Percentiles rank a stretch among this genome's conserved stretches.
These are phyloP conservation scores for Drosophila diplacantha DNA, from an alignment of 2,888 invertebrate species.

Conservation along the genomic window DNA sequence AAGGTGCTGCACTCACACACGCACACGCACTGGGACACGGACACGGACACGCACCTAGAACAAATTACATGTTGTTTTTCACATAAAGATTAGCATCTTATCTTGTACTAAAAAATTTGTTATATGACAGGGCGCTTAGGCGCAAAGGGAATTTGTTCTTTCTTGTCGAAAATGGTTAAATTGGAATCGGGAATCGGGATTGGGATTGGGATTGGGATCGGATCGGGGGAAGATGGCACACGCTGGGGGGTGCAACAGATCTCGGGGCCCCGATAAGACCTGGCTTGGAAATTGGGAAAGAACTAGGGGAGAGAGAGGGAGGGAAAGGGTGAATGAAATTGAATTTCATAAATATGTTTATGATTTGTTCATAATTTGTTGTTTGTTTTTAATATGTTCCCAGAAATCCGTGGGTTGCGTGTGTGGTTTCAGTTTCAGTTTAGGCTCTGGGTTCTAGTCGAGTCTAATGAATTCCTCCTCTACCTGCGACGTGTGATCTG, in stretches of 20 bases:
- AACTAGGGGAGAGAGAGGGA: constrained; percentile 1
- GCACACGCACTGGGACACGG: constrained; percentile 8
- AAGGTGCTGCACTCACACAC: constrained; percentile 29
- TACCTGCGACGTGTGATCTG: constrained; percentile 28
- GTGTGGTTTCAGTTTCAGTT: constrained; percentile 33
- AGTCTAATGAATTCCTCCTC: constrained; percentile 14
- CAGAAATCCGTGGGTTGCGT: constrained; percentile 40
- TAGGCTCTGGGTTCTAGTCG: neutral
- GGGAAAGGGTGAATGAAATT: constrained; percentile 61
- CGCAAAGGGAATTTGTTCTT: constrained; percentile 58
- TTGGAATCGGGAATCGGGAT: constrained; percentile 41
- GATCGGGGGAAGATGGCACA: constrained; percentile 63
- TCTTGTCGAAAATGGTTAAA: constrained; percentile 47
- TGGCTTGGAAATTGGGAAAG: constrained; percentile 19
- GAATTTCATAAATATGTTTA: constrained; percentile 66
- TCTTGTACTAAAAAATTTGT: constrained; percentile 71
- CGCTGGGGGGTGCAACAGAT: constrained; percentile 74
- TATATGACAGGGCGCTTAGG: constrained; percentile 68
- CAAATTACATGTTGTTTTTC: constrained; percentile 75
- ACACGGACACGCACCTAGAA: constrained; percentile 38
- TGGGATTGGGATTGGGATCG: constrained; percentile 15
- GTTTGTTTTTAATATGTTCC: constrained; percentile 56
- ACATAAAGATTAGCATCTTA: constrained; percentile 76
- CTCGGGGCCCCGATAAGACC: constrained; percentile 52
- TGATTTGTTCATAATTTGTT: constrained; percentile 61